Evolutionary conservation across 2,113 vertebrate genomes (phyloP).

Genomic region (Phyllostomus discolor): DNA sequence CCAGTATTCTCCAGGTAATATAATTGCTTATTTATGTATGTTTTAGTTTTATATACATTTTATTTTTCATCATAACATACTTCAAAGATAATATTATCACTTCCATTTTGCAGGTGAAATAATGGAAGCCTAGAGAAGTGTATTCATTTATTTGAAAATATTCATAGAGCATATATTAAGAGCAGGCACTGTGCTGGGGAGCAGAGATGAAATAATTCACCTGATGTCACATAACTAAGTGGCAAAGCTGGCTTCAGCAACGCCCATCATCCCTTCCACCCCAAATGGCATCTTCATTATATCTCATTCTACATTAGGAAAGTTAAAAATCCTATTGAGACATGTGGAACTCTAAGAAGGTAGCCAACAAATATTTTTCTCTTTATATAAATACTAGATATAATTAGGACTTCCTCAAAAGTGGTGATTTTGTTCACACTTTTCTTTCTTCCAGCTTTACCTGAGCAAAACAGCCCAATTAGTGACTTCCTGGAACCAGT

Average conservation of each 20-base stretch:
- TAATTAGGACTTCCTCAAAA: background rate
- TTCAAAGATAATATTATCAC: background rate
- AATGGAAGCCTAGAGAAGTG: background rate
- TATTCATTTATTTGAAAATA: background rate
- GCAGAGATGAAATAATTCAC: background rate
- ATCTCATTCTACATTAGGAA: background rate
- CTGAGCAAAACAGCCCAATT: background rate
- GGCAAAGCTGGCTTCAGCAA: background rate
- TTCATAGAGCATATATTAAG: background rate
- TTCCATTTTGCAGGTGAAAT: background rate
- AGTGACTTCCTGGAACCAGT: background rate
- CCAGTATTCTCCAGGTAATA: background rate
- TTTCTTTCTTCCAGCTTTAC: background rate
- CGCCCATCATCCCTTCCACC: background rate
- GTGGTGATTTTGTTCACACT: background rate
- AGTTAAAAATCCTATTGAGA: background rate
- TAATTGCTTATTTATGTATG: background rate
- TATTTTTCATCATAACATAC: background rate
- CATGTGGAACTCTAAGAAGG: background rate
- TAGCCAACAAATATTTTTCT: background rate
- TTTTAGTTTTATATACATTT: background rate
- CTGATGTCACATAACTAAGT: background rate
- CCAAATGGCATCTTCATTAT: background rate
- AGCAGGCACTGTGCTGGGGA: background rate
- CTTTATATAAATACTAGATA: background rate